phyloP scores from a whole-genome alignment of 2,113 vertebrate species.

The Tiliqua scincoides region DNA sequence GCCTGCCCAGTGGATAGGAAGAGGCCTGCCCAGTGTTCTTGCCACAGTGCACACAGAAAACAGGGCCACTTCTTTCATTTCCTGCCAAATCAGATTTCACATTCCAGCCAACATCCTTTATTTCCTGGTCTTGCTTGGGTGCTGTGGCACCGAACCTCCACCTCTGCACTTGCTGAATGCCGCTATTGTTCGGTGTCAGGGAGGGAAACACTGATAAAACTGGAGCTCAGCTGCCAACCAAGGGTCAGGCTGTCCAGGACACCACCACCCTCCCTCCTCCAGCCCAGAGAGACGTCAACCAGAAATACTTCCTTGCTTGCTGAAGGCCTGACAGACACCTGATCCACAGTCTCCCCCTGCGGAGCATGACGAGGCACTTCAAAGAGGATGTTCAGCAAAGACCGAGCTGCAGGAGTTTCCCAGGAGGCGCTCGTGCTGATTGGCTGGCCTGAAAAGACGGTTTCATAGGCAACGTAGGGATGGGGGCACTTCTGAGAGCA shows the following conservation, averaged over 20 bases:
- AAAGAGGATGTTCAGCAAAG: background rate
- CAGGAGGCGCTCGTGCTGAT: background rate
- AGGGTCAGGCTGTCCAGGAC: no score
- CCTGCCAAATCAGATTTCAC: background rate
- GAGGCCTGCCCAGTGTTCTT: no score
- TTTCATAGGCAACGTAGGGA: background rate
- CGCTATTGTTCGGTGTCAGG: background rate
- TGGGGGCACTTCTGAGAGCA: no score
- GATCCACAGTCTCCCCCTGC: background rate
- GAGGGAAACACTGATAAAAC: background rate
- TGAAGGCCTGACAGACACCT: background rate
- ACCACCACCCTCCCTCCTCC: background rate
- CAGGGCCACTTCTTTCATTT: background rate
- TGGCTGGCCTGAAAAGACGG: background rate
- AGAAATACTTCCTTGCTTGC: background rate
- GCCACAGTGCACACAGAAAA: background rate
- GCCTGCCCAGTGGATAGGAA: no score
- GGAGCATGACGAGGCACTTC: background rate
- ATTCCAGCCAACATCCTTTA: background rate
- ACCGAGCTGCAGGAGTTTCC: background rate
- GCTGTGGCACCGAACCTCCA: no score
- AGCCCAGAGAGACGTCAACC: no score
- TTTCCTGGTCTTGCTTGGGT: background rate
- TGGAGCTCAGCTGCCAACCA: background rate
- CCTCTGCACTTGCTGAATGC: background rate